Evolutionary conservation across 2,113 vertebrate genomes (phyloP).

Genomic region (Craseonycteris thonglongyai): DNA sequence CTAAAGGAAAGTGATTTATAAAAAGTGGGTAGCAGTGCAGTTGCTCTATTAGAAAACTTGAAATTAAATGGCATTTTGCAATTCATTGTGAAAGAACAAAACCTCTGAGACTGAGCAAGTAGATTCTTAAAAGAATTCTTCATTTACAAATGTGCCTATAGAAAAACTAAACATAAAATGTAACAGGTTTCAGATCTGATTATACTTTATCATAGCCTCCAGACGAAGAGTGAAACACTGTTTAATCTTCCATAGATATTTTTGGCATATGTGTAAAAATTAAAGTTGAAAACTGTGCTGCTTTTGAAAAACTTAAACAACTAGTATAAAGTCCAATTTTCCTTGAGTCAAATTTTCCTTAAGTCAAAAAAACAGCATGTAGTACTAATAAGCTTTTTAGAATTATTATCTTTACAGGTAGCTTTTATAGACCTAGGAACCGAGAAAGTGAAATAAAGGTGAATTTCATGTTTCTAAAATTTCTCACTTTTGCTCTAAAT

Average conservation of each 20-base stretch:
- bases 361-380: not conserved
- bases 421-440: not conserved
- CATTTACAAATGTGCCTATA: conserved; percentile 27
- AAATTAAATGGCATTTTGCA: conserved; percentile 63
- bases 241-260: not conserved
- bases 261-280: not conserved
- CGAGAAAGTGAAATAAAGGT: not conserved
- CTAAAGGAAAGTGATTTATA: conserved; percentile 69
- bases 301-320: conserved; percentile 18
- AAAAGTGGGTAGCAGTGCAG: conserved; percentile 60
- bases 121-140: conserved; percentile 42
- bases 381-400: not conserved
- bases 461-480: not conserved
- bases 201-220: not conserved
- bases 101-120: not conserved
- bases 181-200: not conserved
- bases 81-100: conserved; percentile 50
- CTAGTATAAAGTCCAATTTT: not conserved
- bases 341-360: not conserved
- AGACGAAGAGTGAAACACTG: not conserved
- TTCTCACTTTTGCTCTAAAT: not conserved
- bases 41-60: conserved; percentile 59
- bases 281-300: not conserved
- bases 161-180: not conserved
- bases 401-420: not conserved